These are phyloP conservation scores for Hartigia nigra DNA, from an alignment of 2,888 invertebrate species.

Conservation along the genomic window DNA sequence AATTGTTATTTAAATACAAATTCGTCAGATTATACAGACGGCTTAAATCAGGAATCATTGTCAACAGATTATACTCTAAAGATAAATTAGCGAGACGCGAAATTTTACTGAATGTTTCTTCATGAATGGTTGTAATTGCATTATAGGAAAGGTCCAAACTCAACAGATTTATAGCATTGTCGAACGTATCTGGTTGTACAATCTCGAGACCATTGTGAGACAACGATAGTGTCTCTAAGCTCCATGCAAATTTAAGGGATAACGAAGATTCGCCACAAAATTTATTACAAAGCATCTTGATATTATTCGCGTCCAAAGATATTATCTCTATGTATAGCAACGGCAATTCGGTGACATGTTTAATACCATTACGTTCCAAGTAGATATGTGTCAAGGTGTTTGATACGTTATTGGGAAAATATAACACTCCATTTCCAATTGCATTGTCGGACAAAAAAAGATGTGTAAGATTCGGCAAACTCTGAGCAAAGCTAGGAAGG, in stretches of 20 bases:
- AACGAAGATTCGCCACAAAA: conserved; percentile 35
- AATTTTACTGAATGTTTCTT: conserved; percentile 36
- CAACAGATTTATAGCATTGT: conserved; percentile 36
- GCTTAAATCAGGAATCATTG: conserved; percentile 31
- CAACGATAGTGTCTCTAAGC: conserved; percentile 42
- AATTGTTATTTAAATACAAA: conserved; percentile 48
- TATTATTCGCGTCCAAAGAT: conserved; percentile 45
- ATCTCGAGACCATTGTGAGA: conserved; percentile 39
- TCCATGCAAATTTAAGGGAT: conserved; percentile 37
- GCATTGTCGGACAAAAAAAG: conserved; percentile 50
- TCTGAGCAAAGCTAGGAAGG: conserved; percentile 26
- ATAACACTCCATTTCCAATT: conserved; percentile 38
- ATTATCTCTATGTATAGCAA: conserved; percentile 37
- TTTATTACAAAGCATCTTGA: conserved; percentile 41
- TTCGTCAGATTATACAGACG: conserved; percentile 26
- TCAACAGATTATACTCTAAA: conserved; percentile 43
- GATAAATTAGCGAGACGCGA: conserved; percentile 38
- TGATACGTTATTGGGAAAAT: conserved; percentile 36
- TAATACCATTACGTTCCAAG: conserved; percentile 45
- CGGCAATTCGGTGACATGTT: conserved; percentile 34
- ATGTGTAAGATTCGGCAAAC: conserved; percentile 48
- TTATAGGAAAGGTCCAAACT: conserved; percentile 46
- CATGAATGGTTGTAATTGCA: conserved; percentile 31
- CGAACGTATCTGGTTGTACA: conserved; percentile 44
- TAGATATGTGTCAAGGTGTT: conserved; percentile 45